phyloP scores from a whole-genome alignment of 2,797 vertebrate genomes.

The Melopsittacus undulatus region DNA sequence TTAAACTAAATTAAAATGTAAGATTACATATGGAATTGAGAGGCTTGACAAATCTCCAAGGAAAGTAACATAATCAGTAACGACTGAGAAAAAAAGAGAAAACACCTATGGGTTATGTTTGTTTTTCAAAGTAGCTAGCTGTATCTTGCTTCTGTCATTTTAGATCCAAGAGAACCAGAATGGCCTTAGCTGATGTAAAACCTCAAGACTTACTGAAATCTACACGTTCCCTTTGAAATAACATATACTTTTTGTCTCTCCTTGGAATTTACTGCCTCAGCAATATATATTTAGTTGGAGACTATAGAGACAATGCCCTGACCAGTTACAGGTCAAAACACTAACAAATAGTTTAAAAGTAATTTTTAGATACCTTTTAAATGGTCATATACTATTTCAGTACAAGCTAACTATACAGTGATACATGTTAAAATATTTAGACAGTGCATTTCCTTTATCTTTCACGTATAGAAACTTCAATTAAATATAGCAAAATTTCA shows the following conservation, averaged over 20 bases:
- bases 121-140: not conserved
- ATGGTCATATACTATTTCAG: not conserved
- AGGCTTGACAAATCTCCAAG: not conserved
- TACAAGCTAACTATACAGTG: not conserved
- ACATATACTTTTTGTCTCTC: not conserved
- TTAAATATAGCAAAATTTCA: not conserved
- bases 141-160: not conserved
- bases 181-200: not conserved
- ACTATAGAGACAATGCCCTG: not conserved
- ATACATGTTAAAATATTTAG: not conserved
- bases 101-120: fast-evolving
- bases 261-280: not conserved
- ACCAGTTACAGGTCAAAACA: not conserved
- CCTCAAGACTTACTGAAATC: not conserved
- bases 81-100: not conserved
- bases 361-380: not conserved
- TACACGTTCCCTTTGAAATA: not conserved
- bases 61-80: not conserved
- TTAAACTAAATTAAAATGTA: not conserved
- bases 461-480: not conserved
- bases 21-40: not conserved
- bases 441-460: not conserved
- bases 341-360: not conserved
- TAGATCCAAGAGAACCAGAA: not conserved
- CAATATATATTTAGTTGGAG: not conserved